Base-by-base conservation (phyloP, 2,113 vertebrate genomes). In the Silurus meridionalis region DNA sequence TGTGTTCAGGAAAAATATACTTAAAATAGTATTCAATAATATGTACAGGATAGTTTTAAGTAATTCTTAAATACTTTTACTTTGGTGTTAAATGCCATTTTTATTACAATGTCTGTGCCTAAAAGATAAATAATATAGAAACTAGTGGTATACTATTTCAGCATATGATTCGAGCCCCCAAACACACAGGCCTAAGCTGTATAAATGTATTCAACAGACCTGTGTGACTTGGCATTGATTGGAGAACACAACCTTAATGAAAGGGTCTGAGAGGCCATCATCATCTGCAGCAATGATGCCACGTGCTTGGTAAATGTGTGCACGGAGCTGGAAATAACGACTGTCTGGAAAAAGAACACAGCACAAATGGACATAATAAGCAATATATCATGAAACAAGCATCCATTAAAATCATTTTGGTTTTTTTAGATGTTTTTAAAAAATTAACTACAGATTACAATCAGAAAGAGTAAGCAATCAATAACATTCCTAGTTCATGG, bases 251-350 rank as follows among this genome's bases (percentile, higher is more conserved):
- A 98, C 96, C 87, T 90, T 95, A 1, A 93, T 94, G 74, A 97
- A 99, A 3, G 97, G 97, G 91, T 98, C 95, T 0, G 97, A 98
- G 85, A 99, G 94, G 74, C 98, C 98, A 8, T 96, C 96, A 82
- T 96, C 96, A 85, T 97, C 96, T 1, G 97, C 97, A 46, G 97
- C 96, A 80, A 97, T 90, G 85, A 99, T 93, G 8, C 97, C 96
- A 67, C 96, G 95, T 2, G 96, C 97, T 93, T 99, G 97, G 91
- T 99, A 99, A 67, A 99, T 61, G 89, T 98, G 97, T 84, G 97
- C 97, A 84, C 96, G 92, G 10, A 99, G 95, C 94, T 99, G 97
- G 94, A 97, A 99, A 91, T 97, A 99, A 74, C 95, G 96, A 87
- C 94, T 95, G 90, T 96, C 95, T 96, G 92, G 57, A 89, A 13